These are phyloP conservation scores for Triops cancriformis DNA, from an alignment of 1,140 invertebrate species.

Conservation along the genomic window DNA sequence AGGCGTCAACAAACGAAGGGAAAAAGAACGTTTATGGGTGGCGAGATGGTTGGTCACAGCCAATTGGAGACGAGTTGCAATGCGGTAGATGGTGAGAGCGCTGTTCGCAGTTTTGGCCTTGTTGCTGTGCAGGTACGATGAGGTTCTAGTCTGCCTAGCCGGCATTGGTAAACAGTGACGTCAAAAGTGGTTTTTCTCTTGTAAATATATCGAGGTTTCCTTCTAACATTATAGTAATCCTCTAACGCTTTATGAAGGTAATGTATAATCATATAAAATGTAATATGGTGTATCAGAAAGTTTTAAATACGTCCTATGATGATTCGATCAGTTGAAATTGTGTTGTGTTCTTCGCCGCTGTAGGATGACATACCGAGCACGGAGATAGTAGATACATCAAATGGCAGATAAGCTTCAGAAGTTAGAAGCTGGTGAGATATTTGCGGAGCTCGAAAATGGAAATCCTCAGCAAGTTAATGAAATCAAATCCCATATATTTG, in stretches of 20 bases:
- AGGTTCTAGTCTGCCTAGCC: background rate
- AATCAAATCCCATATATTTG: background rate
- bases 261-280: background rate
- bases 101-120: background rate
- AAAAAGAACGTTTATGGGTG: background rate
- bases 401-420: slow-evolving; percentile 1
- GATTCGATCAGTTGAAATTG: background rate
- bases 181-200: background rate
- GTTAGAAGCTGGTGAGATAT: background rate
- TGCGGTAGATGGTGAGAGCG: background rate
- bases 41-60: background rate
- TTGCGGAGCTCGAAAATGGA: background rate
- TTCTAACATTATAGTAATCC: background rate
- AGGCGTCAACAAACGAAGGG: background rate
- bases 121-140: background rate
- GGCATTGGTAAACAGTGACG: slow-evolving; percentile 12
- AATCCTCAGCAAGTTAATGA: slow-evolving; percentile 4
- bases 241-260: background rate
- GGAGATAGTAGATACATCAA: background rate
- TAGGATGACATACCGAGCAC: background rate
- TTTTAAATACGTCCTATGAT: background rate
- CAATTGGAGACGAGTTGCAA: background rate
- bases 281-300: background rate
- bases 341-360: background rate
- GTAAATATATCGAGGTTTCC: background rate